phyloP scores from a whole-genome alignment of 2,113 vertebrate genomes.

The Canis aureus region DNA sequence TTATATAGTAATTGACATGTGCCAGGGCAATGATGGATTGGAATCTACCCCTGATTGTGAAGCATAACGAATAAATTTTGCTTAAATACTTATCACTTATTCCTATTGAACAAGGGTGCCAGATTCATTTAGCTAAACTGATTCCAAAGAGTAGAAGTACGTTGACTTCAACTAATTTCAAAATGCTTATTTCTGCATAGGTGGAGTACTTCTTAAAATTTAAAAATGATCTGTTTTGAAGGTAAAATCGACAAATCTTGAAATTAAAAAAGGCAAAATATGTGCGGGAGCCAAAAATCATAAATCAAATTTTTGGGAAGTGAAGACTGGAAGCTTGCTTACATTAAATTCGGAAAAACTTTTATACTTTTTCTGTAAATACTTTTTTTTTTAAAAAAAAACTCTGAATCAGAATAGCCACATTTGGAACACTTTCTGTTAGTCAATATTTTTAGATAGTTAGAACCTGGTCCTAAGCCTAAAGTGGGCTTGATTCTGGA shows the following conservation, averaged over 20 bases:
- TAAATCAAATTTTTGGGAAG: slow-evolving; percentile 79
- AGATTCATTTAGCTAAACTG: slow-evolving; percentile 77
- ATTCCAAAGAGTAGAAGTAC: slow-evolving; percentile 81
- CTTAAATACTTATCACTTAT: slow-evolving; percentile 61
- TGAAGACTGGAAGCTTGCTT: slow-evolving; percentile 81
- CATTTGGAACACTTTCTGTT: slow-evolving; percentile 82
- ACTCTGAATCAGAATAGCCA: slow-evolving; percentile 82
- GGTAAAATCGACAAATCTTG: slow-evolving; percentile 72
- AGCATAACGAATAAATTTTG: slow-evolving; percentile 78
- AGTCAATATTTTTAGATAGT: slow-evolving; percentile 81
- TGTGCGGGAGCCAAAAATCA: slow-evolving; percentile 66
- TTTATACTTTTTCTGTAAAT: slow-evolving; percentile 87
- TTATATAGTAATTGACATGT: slow-evolving; percentile 80
- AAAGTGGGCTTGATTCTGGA: slow-evolving; percentile 79
- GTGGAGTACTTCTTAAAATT: slow-evolving; percentile 72
- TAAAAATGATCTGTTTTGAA: slow-evolving; percentile 68
- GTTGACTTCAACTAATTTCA: slow-evolving; percentile 72
- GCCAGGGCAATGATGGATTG: slow-evolving; percentile 79
- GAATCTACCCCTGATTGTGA: slow-evolving; percentile 61
- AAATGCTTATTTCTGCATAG: slow-evolving; percentile 74
- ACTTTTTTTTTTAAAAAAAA: slow-evolving; percentile 74
- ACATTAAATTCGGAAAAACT: slow-evolving; percentile 79
- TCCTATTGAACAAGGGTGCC: slow-evolving; percentile 26
- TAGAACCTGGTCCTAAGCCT: slow-evolving; percentile 82
- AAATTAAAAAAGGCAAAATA: slow-evolving; percentile 77